Conservation (phyloP, 2,113 vertebrate genomes). For the Physeter macrocephalus region DNA sequence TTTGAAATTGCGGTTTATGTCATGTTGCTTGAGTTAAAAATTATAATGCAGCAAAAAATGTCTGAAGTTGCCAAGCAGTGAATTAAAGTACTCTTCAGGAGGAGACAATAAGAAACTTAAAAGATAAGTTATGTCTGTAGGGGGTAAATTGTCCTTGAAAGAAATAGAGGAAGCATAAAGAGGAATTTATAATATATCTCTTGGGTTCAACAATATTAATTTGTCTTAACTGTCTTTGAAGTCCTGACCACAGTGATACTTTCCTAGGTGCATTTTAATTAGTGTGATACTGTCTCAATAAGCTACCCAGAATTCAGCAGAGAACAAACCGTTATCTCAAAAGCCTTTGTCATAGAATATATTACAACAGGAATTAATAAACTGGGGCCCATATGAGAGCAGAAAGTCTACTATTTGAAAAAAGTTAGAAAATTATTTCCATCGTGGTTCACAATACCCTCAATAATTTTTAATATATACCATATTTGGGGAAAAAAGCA, state of each 20-base stretch:
- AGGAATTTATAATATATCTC: constrained; percentile 80
- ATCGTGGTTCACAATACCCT: neutral
- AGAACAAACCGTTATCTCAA: constrained; percentile 61
- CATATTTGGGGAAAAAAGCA: neutral
- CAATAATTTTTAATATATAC: constrained; percentile 12
- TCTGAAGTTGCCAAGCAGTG: constrained; percentile 15
- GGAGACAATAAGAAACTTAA: constrained; percentile 58
- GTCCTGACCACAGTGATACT: constrained; percentile 64
- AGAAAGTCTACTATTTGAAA: constrained; percentile 52
- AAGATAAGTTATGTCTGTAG: constrained; percentile 67
- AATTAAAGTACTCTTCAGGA: constrained; percentile 62
- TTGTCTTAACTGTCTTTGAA: constrained; percentile 80
- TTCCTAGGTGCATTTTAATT: constrained; percentile 79
- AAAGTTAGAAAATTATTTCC: constrained; percentile 22
- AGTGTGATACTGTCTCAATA: constrained; percentile 61
- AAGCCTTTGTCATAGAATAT: constrained; percentile 69
- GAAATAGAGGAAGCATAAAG: constrained; percentile 73
- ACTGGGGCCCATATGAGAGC: constrained; percentile 38
- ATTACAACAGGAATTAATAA: constrained; percentile 65
- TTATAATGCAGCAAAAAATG: neutral
- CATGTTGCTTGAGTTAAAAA: constrained; percentile 10
- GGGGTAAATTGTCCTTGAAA: constrained; percentile 81
- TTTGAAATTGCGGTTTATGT: neutral
- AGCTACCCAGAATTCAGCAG: constrained; percentile 61
- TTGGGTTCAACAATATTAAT: constrained; percentile 82